Evolutionary conservation across 2,888 invertebrate genomes (phyloP), one percentile per base, ranked within the genome.

Genomic region (Zonitis immaculata): DNA sequence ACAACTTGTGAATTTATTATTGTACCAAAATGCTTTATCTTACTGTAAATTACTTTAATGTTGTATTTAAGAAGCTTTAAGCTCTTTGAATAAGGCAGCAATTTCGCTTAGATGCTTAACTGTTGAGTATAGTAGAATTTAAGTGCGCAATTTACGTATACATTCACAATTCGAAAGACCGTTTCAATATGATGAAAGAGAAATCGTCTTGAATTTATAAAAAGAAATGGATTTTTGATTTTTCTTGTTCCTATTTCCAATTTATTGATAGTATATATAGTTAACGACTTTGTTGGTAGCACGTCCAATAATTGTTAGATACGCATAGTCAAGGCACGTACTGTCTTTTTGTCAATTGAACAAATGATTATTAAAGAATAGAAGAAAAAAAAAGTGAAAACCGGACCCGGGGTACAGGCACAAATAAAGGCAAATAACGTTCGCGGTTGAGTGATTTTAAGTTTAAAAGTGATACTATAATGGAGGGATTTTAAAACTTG

Each of bases 1-100:
- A 62, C 64, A 64, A 63, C 61, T 63, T 58, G 60, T 55, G 57
- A 62, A 67, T 67, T 66, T 66, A 67, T 66, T 59, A 57, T 60
- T 53, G 58, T 11, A 54, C 61, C 62, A 61, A 56, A 58, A 60
- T 57, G 58, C 63, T 64, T 66, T 67, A 66, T 66, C 67, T 67
- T 61, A 61, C 62, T 59, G 54, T 60, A 61, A 64, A 64, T 60
- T 61, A 59, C 63, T 63, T 60, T 66, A 67, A 65, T 65, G 64
- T 62, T 61, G 56, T 52, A 51, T 59, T 54, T 65, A 66, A 67
- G 66, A 63, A 63, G 64, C 58, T 60, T 60, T 63, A 63, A 66
- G 56, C 63, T 61, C 63, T 67, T 56, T 51, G 52, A 39, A 32
- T 50, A 49, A 43, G 20, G 35, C 42, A 44, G 49, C 42, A 56